These are phyloP conservation scores for Melitaea athalia DNA, from an alignment of 2,888 invertebrate genomes.

Conservation along the genomic window DNA sequence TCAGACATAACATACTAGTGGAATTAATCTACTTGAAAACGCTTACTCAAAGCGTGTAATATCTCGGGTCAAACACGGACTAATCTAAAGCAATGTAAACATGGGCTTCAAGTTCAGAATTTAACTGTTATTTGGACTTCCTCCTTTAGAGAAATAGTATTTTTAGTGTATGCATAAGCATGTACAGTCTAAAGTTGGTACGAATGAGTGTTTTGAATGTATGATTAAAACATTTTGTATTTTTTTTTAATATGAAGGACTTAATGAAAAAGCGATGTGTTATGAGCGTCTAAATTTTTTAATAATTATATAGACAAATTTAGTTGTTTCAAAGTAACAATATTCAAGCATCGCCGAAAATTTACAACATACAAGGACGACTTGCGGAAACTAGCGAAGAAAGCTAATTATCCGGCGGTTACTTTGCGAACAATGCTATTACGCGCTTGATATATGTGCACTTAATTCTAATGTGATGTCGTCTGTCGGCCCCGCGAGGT, in stretches of 20 bases:
- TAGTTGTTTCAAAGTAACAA: background rate
- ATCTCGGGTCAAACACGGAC: conserved; percentile 56
- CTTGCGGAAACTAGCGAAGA: conserved; percentile 50
- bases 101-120: conserved; percentile 44
- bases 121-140: conserved; percentile 40
- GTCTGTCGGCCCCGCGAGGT: conserved; percentile 67
- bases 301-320: background rate
- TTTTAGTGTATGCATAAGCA: conserved; percentile 15
- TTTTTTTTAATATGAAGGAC: background rate
- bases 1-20: conserved; percentile 31
- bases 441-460: conserved; percentile 70
- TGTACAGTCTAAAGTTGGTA: background rate
- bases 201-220: background rate
- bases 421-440: conserved; percentile 65
- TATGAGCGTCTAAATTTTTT: background rate
- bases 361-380: background rate
- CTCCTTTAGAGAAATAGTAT: conserved; percentile 23
- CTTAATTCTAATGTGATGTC: conserved; percentile 74
- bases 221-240: background rate
- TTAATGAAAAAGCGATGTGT: background rate
- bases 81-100: conserved; percentile 66
- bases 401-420: conserved; percentile 65
- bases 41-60: conserved; percentile 49
- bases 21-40: conserved; percentile 47
- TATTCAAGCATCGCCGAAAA: background rate